Evolutionary conservation across 2,888 invertebrate species (phyloP), one percentile per base, ranked within the genome.

Genomic region (Entomobrya proxima): DNA sequence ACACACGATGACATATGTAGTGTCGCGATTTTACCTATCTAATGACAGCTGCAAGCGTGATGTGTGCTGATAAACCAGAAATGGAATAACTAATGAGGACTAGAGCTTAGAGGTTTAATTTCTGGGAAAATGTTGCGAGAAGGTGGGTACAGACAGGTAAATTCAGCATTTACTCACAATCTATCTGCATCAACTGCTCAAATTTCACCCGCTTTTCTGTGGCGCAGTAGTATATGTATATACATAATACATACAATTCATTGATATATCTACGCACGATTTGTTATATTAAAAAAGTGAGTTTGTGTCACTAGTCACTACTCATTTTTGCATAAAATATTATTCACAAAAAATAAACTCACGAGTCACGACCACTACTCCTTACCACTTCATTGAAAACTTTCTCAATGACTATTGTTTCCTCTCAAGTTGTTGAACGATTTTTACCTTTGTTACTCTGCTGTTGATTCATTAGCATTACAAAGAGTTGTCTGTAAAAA

Each of bases 71-170:
- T 18, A 50, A 75, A 40, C 35, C 35, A 61, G 44, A 30, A 61
- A 40, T 61, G 77, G 61, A 77, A 77, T 77, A 77, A 61, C 61
- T 77, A 77, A 77, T 77, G 44, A 77, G 55, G 76, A 27, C 21
- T 15, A 52, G n/a, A 58, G 21, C n/a, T n/a, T n/a, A n/a, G n/a
- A 11, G 13, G 7, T 44, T 44, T 44, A 69, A 40, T 24, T 64
- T 64, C 35, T 64, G 9, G 27, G 4, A 18, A 21, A 50, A 50
- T 50, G n/a, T n/a, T n/a, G 50, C 50, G 21, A 18, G n/a, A n/a
- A 18, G 18, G 18, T 50, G 18, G 6, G n/a, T n/a, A n/a, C n/a
- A n/a, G n/a, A n/a, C n/a, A n/a, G n/a, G n/a, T n/a, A n/a, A n/a
- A n/a, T n/a, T n/a, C n/a, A n/a, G n/a, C n/a, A n/a, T n/a, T n/a